These are phyloP conservation scores for Philopedon plagiatum DNA, from an alignment of 2,888 invertebrate genomes.

Conservation along the genomic window DNA sequence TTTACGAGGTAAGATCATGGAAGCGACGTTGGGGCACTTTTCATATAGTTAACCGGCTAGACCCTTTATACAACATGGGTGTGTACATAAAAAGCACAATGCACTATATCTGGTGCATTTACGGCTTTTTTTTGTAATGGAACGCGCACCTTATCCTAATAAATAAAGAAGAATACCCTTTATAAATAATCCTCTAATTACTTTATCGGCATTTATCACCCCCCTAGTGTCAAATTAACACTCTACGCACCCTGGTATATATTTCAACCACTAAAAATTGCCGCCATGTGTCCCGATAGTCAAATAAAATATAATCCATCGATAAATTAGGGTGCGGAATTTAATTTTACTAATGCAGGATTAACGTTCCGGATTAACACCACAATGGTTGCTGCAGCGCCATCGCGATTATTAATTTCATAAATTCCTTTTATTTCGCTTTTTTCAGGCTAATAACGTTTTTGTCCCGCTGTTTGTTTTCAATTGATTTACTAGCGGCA, in stretches of 20 bases:
- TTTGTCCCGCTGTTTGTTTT: constrained; percentile 52
- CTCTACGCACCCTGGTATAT: constrained; percentile 17
- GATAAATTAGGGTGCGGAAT: constrained; percentile 63
- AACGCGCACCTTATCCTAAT: neutral
- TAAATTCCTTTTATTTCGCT: constrained; percentile 61
- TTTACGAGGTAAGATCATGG: no score
- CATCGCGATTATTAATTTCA: constrained; percentile 65
- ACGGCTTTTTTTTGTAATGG: no score
- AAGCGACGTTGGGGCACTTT: no score
- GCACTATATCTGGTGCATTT: no score
- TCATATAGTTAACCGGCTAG: no score
- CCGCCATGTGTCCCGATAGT: constrained; percentile 62
- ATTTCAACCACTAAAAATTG: constrained; percentile 42
- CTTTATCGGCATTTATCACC: constrained; percentile 14
- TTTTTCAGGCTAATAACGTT: constrained; percentile 58
- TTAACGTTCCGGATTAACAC: constrained; percentile 61
- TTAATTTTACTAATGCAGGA: constrained; percentile 63
- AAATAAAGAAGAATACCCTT: neutral
- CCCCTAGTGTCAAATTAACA: constrained; percentile 13
- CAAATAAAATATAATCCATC: constrained; percentile 63
- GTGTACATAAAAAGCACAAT: no score
- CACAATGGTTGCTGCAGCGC: constrained; percentile 60
- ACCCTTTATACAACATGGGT: no score
- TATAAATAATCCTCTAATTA: constrained; percentile 6
- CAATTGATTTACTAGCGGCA: constrained; percentile 48